phyloP scores from a whole-genome alignment of 2,113 vertebrate species.

The Cyanoramphus novaezelandiae region DNA sequence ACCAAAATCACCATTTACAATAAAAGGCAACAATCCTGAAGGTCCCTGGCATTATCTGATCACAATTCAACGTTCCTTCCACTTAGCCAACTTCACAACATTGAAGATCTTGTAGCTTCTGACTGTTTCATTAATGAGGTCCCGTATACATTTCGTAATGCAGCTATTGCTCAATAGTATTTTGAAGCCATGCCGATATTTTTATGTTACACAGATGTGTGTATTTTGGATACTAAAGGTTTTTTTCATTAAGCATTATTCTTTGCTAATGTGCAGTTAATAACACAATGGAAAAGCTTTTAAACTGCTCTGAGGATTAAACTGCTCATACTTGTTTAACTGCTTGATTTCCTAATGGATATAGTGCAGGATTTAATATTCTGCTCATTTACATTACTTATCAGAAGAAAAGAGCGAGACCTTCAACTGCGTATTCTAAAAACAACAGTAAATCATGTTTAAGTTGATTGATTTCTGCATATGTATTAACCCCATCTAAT shows the following conservation, averaged over 20 bases:
- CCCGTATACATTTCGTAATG: not conserved
- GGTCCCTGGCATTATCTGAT: not conserved
- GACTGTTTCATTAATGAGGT: not conserved
- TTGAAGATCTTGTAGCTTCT: not conserved
- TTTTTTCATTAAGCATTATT: constrained; percentile 50
- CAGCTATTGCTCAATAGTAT: not conserved
- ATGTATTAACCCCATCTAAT: not conserved
- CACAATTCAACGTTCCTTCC: not conserved
- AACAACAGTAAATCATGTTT: constrained; percentile 16
- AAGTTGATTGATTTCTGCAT: constrained; percentile 21
- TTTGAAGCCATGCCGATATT: not conserved
- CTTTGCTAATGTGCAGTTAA: constrained; percentile 37
- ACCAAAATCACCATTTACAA: not conserved
- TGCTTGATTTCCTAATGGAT: constrained; percentile 54
- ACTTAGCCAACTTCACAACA: not conserved
- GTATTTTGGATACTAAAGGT: constrained; percentile 15
- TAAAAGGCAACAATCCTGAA: not conserved
- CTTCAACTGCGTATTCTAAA: constrained; percentile 26
- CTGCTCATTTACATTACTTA: constrained; percentile 24
- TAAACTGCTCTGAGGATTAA: constrained; percentile 35
- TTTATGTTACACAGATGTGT: not conserved
- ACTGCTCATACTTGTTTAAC: constrained; percentile 41
- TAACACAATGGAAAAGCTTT: constrained; percentile 56
- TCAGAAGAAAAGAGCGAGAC: not conserved
- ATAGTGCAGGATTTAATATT: constrained; percentile 46